Percentiles rank a stretch among this genome's conserved stretches.
Conservation (phyloP, 2,113 vertebrate species). For the Phaethornis superciliosus region DNA sequence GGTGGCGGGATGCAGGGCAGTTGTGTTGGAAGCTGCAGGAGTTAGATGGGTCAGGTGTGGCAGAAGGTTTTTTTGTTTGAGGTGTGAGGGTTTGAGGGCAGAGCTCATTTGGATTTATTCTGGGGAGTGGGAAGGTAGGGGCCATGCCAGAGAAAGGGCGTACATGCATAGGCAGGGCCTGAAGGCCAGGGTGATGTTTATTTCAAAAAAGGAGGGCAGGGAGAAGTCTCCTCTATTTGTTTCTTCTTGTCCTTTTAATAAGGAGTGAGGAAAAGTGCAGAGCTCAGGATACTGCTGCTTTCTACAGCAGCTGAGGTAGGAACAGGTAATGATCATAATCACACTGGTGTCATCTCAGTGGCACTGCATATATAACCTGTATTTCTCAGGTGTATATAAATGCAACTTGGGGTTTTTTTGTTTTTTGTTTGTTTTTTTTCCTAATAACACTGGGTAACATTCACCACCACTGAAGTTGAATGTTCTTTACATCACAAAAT, state of each 20-base stretch:
- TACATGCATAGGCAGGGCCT: background rate
- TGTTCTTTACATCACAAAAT: background rate
- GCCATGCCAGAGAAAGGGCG: background rate
- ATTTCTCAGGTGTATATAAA: background rate
- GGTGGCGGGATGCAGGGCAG: background rate
- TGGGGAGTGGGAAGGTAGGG: background rate
- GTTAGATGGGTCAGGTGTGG: fast-evolving
- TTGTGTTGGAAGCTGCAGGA: background rate
- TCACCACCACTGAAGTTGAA: background rate
- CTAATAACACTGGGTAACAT: background rate
- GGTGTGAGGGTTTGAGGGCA: background rate
- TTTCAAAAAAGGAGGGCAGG: background rate
- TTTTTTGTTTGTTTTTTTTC: too few relatives aligned
- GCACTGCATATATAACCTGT: fast-evolving
- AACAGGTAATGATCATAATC: background rate
- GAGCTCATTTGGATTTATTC: background rate
- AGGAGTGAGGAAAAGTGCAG: background rate
- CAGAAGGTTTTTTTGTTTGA: background rate
- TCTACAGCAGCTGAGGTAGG: background rate
- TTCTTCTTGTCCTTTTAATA: background rate
- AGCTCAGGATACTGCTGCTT: background rate
- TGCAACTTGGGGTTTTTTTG: background rate
- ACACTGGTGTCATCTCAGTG: background rate
- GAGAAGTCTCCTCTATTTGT: background rate
- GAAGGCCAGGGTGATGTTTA: background rate